Evolutionary conservation across 2,888 invertebrate species (phyloP).

Genomic region (Drosophila conformis): DNA sequence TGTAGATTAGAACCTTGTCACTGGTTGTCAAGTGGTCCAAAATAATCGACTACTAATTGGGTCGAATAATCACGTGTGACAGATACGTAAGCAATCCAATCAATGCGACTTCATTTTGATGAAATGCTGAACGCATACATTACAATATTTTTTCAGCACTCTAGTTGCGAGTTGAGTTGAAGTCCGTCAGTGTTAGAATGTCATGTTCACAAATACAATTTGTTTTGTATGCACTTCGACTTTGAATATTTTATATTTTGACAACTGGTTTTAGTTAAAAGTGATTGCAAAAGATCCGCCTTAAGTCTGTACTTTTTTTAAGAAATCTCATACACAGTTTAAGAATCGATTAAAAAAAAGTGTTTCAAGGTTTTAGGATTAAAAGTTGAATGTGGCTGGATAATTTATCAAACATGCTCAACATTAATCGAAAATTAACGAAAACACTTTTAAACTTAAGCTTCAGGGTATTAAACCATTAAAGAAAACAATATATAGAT

Average conservation of each 20-base stretch:
- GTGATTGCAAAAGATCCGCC: slow-evolving; percentile 28
- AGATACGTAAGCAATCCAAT: neutral
- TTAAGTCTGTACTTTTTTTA: slow-evolving; percentile 7
- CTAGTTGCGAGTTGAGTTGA: neutral
- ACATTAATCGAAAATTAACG: neutral
- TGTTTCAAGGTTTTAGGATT: slow-evolving; percentile 45
- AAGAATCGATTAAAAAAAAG: slow-evolving; percentile 3
- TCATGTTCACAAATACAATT: neutral
- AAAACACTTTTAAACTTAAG: neutral
- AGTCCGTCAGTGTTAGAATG: slow-evolving; percentile 10
- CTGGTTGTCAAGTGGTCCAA: slow-evolving; percentile 48
- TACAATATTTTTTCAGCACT: slow-evolving; percentile 40
- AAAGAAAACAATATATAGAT: neutral
- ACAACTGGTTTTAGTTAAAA: slow-evolving; percentile 54
- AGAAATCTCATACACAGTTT: neutral
- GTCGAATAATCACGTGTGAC: slow-evolving; percentile 50
- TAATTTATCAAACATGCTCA: neutral
- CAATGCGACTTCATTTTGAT: slow-evolving; percentile 7
- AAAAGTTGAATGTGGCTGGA: neutral
- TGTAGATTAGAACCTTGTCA: slow-evolving; percentile 23
- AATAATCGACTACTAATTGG: slow-evolving; percentile 41
- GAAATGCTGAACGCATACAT: slow-evolving; percentile 27
- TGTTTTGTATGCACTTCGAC: neutral
- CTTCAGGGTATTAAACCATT: neutral
- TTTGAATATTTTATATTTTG: slow-evolving; percentile 23